Base-by-base conservation (phyloP, 2,888 invertebrate species). In the Sinopyrophorus schimmeli region DNA sequence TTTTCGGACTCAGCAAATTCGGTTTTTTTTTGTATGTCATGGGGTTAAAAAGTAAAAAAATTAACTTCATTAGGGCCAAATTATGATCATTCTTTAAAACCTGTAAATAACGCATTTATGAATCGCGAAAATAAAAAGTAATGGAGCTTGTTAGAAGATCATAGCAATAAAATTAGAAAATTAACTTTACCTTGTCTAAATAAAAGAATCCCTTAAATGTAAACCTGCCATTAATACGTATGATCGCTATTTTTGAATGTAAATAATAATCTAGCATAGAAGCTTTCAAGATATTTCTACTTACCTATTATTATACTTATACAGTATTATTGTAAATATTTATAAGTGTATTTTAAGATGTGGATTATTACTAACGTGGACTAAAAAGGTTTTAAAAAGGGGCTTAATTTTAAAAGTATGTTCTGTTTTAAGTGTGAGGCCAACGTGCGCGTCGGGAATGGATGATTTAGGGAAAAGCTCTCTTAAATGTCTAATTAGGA, bases 171-270 rank as follows among this genome's bases (percentile, higher is more conserved):
- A n/a, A 9, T 23, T 23, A 23, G 9, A 23, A 23, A 17, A 32
- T 16, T 17, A n/a, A 32, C 11, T 23, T 41, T 30, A 14, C 12
- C 42, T n/a, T n/a, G n/a, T n/a, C n/a, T n/a, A n/a, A n/a, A n/a
- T n/a, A n/a, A n/a, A 34, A 31, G 47, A 41, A 53, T 47, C 57
- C 58, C 56, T 62, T 62, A 46, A 62, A 62, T 68, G 57, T 65
- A 53, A 68, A 68, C 68, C 66, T 68, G 68, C 68, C 68, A 67
- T 60, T 65, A 66, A 68, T 68, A 69, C 69, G 68, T 69, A 69
- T 65, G 64, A 47, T 34, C 53, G 64, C 66, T 66, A 63, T 65
- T 62, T 65, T 64, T 65, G 57, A 59, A 60, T 68, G 66, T 68
- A 66, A 53, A 62, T 63, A 49, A 42, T 43, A 59, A 55, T 58